Evolutionary conservation across 2,797 vertebrate species (phyloP).

Genomic region (Onychomys torridus): DNA sequence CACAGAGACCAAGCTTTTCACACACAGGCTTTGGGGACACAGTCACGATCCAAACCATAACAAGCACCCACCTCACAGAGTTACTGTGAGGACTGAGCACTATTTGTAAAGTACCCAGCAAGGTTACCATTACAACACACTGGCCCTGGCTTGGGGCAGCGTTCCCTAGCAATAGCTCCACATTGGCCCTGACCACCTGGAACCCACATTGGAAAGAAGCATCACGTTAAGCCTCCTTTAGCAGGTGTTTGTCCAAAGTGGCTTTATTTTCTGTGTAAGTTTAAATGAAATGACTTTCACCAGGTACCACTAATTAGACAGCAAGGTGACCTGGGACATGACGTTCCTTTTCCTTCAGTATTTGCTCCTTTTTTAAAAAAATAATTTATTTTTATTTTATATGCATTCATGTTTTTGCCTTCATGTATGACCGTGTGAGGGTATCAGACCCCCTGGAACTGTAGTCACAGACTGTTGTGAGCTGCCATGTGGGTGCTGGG

Average conservation of each 20-base stretch:
- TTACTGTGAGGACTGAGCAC: neutral
- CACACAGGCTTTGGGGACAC: neutral
- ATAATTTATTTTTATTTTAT: too few species aligned
- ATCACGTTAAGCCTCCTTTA: neutral
- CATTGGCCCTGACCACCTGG: neutral
- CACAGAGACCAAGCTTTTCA: neutral
- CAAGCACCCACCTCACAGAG: neutral
- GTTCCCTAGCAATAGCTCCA: neutral
- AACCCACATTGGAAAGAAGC: neutral
- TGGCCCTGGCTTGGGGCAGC: neutral
- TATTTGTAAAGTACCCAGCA: neutral
- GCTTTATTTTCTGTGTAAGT: too few species aligned
- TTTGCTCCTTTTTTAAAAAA: too few species aligned
- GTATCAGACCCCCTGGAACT: too few species aligned
- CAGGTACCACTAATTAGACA: too few species aligned
- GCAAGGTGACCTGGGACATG: too few species aligned
- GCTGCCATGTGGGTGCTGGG: too few species aligned
- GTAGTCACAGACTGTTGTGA: too few species aligned
- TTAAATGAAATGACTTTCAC: too few species aligned
- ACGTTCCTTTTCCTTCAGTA: too few species aligned
- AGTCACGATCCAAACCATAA: neutral
- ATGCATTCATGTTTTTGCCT: too few species aligned
- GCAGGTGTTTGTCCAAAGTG: neutral
- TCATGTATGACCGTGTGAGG: too few species aligned
- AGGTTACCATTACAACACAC: neutral